Base-by-base conservation (phyloP, 2,113 vertebrate genomes). In the Syngnathus floridae region DNA sequence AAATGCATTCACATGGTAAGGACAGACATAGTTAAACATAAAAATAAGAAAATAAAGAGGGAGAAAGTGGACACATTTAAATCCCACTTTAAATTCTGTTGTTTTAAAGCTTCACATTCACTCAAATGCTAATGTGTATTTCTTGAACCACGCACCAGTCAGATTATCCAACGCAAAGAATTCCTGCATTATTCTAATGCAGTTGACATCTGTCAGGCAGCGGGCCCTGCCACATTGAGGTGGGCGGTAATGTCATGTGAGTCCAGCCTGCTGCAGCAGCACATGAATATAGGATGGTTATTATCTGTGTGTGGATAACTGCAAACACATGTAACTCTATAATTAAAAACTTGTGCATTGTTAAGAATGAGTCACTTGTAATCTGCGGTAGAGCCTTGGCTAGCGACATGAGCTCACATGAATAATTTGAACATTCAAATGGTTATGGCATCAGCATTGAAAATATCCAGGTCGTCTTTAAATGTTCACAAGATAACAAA, bases 161-260 rank as follows among this genome's bases (percentile, higher is more conserved):
- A 61, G 48, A 19, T 37, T 54, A 43, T 71, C 12, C 49, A 54
- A 43, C 58, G 22, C 38, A 43, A 43, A 62, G 64, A 65, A 76
- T 12, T 59, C 56, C 70, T 82, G 79, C 81, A 87, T 89, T 84
- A 89, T 89, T 90, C 85, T 88, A 68, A 83, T 84, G 75, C 65
- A 75, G 80, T 86, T 85, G 81, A 76, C 78, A 85, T 86, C 82
- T 86, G 85, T 88, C 87, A 86, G 51, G 73, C 82, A 75, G 78
- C 68, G 67, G 84, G 68, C 74, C 74, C 81, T 37, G 62, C 71
- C 74, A 78, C 71, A 82, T 74, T 83, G 70, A 84, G 81, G 86
- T 89, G 79, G 84, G 86, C 79, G 87, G 85, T 76, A 14, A 78
- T 74, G 67, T 82, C 46, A 49, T 72, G 67, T 37, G 69, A 74